Evolutionary conservation across 2,797 vertebrate genomes (phyloP).

Genomic region (Microhierax caerulescens): DNA sequence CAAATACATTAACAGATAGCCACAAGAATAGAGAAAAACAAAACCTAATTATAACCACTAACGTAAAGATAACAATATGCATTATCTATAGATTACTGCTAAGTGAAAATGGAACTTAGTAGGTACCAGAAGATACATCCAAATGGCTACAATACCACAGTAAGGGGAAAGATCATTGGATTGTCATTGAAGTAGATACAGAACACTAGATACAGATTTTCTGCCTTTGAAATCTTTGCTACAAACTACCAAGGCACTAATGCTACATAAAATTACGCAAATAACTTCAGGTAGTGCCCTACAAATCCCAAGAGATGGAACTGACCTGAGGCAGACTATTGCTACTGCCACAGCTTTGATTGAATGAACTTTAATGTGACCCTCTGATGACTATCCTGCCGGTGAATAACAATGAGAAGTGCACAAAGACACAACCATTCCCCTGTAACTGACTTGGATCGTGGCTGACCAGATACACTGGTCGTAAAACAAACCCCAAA

Average conservation of each 20-base stretch:
- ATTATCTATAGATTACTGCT: not conserved
- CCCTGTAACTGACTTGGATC: slow-evolving; percentile 9
- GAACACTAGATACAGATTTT: not conserved
- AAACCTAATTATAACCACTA: not conserved
- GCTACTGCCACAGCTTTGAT: slow-evolving; percentile 70
- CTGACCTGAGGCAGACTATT: slow-evolving; percentile 56
- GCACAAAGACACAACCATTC: slow-evolving; percentile 50
- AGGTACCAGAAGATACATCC: not conserved
- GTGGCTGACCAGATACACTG: not conserved
- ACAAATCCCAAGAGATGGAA: slow-evolving; percentile 63
- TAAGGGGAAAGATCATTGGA: not conserved
- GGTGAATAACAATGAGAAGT: slow-evolving; percentile 68
- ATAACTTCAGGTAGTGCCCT: slow-evolving; percentile 60
- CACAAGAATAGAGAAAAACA: not conserved
- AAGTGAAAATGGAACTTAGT: not conserved
- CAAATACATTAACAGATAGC: not conserved
- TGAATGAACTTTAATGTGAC: slow-evolving; percentile 74
- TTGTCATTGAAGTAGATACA: not conserved
- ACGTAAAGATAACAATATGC: not conserved
- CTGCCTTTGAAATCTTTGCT: slow-evolving; percentile 22
- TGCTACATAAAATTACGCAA: slow-evolving; percentile 62
- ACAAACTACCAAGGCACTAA: slow-evolving; percentile 15
- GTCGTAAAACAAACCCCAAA: not conserved
- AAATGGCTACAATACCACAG: not conserved
- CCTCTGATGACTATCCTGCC: slow-evolving; percentile 44